Evolutionary conservation across 2,888 invertebrate genomes (phyloP).

Genomic region (Caenorhabditis japonica): DNA sequence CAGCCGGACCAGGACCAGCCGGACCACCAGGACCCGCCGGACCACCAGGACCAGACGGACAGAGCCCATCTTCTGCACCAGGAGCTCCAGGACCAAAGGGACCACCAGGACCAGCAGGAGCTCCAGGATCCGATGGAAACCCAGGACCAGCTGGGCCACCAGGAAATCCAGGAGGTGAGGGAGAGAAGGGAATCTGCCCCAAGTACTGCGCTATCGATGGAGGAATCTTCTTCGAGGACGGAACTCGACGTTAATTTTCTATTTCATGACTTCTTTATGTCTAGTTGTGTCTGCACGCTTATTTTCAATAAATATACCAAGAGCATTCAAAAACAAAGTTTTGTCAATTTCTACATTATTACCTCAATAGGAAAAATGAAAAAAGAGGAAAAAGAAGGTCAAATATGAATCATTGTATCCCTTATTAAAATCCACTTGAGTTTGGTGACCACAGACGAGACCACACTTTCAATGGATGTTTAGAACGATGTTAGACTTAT

Average conservation of each 20-base stretch:
- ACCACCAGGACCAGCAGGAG: conserved; percentile 55
- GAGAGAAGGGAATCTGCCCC: conserved; percentile 44
- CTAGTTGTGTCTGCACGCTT: neutral
- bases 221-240: conserved; percentile 64
- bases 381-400: conserved; percentile 16
- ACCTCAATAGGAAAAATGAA: neutral
- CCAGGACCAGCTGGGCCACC: conserved; percentile 56
- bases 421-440: conserved; percentile 29
- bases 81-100: conserved; percentile 54
- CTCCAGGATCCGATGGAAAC: conserved; percentile 53
- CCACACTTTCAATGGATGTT: no score
- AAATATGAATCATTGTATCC: conserved; percentile 10
- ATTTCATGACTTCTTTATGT: conserved; percentile 1
- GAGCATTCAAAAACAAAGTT: conserved; percentile 18
- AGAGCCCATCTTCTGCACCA: conserved; percentile 46
- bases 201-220: conserved; percentile 61
- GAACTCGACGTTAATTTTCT: conserved; percentile 51
- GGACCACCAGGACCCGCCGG: conserved; percentile 55
- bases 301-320: conserved; percentile 34
- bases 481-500: no score
- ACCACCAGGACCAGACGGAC: conserved; percentile 54
- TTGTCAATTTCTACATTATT: neutral
- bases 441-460: no score
- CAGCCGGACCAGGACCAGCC: conserved; percentile 49
- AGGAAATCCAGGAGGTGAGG: conserved; percentile 41